phyloP scores from a whole-genome alignment of 2,797 vertebrate species.

The Aldrovandia affinis region DNA sequence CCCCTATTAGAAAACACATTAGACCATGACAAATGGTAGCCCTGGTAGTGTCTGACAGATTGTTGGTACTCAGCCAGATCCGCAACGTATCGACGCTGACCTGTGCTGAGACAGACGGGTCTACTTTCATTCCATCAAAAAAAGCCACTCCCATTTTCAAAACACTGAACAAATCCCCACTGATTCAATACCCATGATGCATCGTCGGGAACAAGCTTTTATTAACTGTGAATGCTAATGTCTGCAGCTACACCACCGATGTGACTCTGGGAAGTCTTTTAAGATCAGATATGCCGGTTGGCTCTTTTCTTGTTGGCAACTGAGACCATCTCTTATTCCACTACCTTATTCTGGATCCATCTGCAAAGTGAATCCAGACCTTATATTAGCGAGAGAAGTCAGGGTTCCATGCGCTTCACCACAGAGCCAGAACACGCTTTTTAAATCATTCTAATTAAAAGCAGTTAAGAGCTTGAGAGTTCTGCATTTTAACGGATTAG shows the following conservation, averaged over 20 bases:
- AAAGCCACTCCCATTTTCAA: not conserved
- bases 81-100: not conserved
- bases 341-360: not conserved
- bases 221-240: not conserved
- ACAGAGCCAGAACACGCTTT: not conserved
- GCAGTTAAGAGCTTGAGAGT: not conserved
- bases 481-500: conserved; percentile 29
- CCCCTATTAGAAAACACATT: not conserved
- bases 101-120: not conserved
- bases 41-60: not conserved
- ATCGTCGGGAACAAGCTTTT: not conserved
- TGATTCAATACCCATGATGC: not conserved
- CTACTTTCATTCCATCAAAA: not conserved
- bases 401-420: not conserved
- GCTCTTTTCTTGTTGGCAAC: not conserved
- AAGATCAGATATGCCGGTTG: not conserved
- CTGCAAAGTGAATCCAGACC: not conserved
- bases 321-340: not conserved
- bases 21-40: not conserved
- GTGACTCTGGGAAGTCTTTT: not conserved
- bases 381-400: not conserved
- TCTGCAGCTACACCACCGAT: not conserved
- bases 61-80: not conserved
- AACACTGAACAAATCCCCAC: not conserved
- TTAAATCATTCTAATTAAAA: not conserved